Evolutionary conservation across 2,113 vertebrate species (phyloP), one percentile per base, ranked within the genome.

Genomic region (Callaeas wilsoni): DNA sequence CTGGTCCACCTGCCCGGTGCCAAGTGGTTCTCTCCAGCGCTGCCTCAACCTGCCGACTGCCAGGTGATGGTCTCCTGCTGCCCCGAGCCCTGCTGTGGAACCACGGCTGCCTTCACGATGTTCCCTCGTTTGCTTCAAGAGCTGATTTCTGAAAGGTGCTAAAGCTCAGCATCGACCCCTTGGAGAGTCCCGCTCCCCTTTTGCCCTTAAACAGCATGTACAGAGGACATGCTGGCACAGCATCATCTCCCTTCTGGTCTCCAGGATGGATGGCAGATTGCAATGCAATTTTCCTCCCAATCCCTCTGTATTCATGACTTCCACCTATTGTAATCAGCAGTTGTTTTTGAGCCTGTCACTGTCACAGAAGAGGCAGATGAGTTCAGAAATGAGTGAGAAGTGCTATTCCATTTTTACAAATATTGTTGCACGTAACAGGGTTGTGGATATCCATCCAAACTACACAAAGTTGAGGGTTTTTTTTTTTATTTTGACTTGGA

Each of bases 61-160:
- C 97, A 96, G 93, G 75, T 91, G 96, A 97, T 67, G 89, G 75
- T 83, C 73, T 90, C 96, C 96, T 57, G 94, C 96, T 96, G 94
- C 86, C 78, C 89, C 2, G 9, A 46, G 50, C 71, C 90, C 92
- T 77, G 93, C 90, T 88, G 87, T 0, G 20, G n/a, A 80, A 47
- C 33, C 19, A 1, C n/a, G 18, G 63, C 88, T 87, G 47, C 93
- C 93, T 96, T 93, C 87, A 84, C 67, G 50, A 30, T 4, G 10
- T 39, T 56, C 90, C 59, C 84, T 68, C 25, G 0, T 90, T 96
- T 87, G 82, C 91, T 80, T 78, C 84, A 87, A 94, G 88, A 60
- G 30, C 27, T 25, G 37, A 55, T 75, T 69, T 81, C 70, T 90
- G 88, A 90, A 77, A 87, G 0, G 9, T 77, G 67, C 73, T 88